These are phyloP conservation scores for Okapia johnstoni DNA, from an alignment of 2,113 vertebrate species.

Conservation along the genomic window DNA sequence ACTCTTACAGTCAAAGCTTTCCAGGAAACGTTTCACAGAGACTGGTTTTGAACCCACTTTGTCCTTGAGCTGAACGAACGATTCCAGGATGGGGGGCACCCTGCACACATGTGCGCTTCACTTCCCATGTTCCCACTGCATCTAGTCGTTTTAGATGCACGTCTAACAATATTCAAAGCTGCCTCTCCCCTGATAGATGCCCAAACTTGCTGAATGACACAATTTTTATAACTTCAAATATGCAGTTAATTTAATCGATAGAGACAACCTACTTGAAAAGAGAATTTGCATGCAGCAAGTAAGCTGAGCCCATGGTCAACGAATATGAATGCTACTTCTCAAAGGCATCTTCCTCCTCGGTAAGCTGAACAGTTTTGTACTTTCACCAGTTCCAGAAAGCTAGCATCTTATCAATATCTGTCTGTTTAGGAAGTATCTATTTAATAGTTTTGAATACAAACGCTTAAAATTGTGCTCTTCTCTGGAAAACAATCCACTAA, in stretches of 20 bases:
- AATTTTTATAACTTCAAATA: background rate
- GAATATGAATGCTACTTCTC: background rate
- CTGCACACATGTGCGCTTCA: background rate
- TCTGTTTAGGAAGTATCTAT: background rate
- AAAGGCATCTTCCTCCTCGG: background rate
- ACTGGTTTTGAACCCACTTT: background rate
- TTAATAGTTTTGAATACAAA: constrained; percentile 2
- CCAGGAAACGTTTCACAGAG: background rate
- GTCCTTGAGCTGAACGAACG: background rate
- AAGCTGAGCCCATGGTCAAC: background rate
- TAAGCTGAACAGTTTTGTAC: background rate
- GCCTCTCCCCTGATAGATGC: background rate
- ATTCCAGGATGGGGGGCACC: background rate
- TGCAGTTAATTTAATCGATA: background rate
- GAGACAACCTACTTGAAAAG: background rate
- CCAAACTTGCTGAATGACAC: background rate
- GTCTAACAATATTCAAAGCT: background rate
- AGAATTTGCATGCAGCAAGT: background rate
- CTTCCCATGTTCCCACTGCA: background rate
- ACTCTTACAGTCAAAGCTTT: background rate
- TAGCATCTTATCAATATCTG: background rate
- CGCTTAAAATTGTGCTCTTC: background rate
- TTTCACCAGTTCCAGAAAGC: background rate
- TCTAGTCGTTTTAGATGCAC: background rate
- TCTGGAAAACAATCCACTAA: background rate